Evolutionary conservation across 2,888 invertebrate genomes (phyloP).

Genomic region (Ceriagrion tenellum): DNA sequence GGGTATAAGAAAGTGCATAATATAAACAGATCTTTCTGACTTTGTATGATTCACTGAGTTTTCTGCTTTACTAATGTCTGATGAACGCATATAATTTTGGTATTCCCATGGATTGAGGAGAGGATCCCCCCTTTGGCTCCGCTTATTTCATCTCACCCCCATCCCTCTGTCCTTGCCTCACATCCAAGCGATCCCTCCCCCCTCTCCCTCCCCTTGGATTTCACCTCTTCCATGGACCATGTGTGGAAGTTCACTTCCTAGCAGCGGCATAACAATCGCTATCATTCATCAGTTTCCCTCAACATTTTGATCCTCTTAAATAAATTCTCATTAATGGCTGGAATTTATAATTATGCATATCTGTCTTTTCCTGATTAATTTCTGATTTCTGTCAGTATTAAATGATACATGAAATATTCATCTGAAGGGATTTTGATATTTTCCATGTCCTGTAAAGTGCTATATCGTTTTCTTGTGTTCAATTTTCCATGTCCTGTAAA

Average conservation of each 20-base stretch:
- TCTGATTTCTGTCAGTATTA: background rate
- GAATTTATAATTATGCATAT: background rate
- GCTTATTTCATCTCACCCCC: background rate
- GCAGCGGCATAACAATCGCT: background rate
- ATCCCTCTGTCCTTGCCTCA: background rate
- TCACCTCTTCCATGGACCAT: background rate
- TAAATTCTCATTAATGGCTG: background rate
- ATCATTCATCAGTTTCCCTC: background rate
- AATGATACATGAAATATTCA: background rate
- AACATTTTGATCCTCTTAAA: background rate
- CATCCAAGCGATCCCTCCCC: background rate
- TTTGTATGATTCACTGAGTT: background rate
- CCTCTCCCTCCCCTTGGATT: background rate
- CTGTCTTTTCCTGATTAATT: background rate
- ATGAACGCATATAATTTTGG: background rate
- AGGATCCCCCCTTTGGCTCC: background rate
- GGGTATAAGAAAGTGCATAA: constrained; percentile 4
- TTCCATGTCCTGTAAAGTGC: background rate
- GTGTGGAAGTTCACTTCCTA: background rate
- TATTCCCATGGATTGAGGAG: background rate
- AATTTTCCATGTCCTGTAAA: too few species aligned
- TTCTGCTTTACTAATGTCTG: background rate
- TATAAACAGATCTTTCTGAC: background rate
- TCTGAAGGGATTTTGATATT: background rate
- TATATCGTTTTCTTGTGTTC: background rate